Evolutionary conservation across 1,140 invertebrate genomes (phyloP).

Genomic region (Heliconius hewitsoni): DNA sequence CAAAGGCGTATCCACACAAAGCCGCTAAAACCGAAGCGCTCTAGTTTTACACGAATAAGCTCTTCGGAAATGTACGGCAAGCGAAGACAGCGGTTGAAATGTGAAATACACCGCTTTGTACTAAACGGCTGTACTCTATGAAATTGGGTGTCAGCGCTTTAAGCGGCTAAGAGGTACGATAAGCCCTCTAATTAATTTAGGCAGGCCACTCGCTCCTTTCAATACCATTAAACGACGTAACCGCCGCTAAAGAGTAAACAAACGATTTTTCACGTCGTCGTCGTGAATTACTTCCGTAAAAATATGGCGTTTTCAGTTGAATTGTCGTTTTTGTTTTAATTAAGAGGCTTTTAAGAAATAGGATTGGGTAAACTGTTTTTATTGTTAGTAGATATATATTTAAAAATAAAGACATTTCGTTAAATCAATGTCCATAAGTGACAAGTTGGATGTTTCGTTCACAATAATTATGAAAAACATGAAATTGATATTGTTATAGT

Average conservation of each 20-base stretch:
- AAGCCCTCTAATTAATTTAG: conserved; percentile 38
- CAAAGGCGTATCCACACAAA: conserved; percentile 56
- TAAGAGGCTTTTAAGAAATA: background rate
- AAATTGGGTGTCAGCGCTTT: conserved; percentile 49
- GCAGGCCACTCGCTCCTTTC: conserved; percentile 19
- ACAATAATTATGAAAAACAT: too few relatives aligned
- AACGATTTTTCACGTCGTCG: conserved; percentile 24
- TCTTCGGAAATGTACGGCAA: conserved; percentile 63
- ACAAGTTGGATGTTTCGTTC: too few relatives aligned
- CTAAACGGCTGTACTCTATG: conserved; percentile 48
- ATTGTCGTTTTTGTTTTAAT: background rate
- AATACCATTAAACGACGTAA: conserved; percentile 22
- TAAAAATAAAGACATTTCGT: too few relatives aligned
- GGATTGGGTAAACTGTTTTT: background rate
- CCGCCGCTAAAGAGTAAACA: conserved; percentile 18
- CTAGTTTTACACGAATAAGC: conserved; percentile 76
- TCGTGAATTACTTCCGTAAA: background rate
- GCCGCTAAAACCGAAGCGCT: conserved; percentile 64
- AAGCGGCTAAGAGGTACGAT: conserved; percentile 43
- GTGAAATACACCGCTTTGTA: conserved; percentile 57
- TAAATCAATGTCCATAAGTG: too few relatives aligned
- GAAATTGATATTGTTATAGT: too few relatives aligned
- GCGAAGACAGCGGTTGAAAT: conserved; percentile 44
- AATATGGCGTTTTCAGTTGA: background rate
- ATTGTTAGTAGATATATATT: background rate